phyloP scores from a whole-genome alignment of 1,140 invertebrate species.

The Hycleus cichorii region DNA sequence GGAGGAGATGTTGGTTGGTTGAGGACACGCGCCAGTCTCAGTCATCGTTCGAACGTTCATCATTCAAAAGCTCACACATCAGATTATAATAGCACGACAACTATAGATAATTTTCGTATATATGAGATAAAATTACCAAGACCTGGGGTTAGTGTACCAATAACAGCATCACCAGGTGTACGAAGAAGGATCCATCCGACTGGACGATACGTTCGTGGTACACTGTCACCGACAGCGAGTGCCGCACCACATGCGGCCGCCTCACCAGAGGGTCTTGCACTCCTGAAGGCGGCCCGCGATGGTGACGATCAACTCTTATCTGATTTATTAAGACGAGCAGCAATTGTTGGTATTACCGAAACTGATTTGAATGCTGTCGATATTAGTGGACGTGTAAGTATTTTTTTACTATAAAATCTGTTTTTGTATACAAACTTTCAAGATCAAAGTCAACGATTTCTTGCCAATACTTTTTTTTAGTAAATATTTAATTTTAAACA shows the following conservation, averaged over 20 bases:
- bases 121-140: neutral
- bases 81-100: neutral
- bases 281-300: constrained; percentile 38
- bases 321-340: constrained; percentile 29
- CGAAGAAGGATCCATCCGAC: constrained; percentile 36
- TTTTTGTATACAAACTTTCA: neutral
- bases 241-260: constrained; percentile 30
- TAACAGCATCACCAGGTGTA: constrained; percentile 30
- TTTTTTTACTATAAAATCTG: neutral
- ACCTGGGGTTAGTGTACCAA: constrained; percentile 19
- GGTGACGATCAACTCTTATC: constrained; percentile 34
- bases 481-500: neutral
- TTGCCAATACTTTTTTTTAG: neutral
- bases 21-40: constrained; percentile 26
- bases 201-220: constrained; percentile 37
- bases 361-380: constrained; percentile 35
- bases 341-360: constrained; percentile 28
- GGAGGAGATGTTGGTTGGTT: constrained; percentile 4
- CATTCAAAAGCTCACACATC: constrained; percentile 3
- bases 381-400: constrained; percentile 38
- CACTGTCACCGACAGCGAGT: constrained; percentile 39
- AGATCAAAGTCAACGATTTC: neutral
- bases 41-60: constrained; percentile 26
- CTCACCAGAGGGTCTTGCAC: constrained; percentile 26
- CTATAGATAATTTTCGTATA: neutral